Evolutionary conservation across 1,140 invertebrate species (phyloP), one percentile per base, ranked within the genome.

Genomic region (Aricia agestis): DNA sequence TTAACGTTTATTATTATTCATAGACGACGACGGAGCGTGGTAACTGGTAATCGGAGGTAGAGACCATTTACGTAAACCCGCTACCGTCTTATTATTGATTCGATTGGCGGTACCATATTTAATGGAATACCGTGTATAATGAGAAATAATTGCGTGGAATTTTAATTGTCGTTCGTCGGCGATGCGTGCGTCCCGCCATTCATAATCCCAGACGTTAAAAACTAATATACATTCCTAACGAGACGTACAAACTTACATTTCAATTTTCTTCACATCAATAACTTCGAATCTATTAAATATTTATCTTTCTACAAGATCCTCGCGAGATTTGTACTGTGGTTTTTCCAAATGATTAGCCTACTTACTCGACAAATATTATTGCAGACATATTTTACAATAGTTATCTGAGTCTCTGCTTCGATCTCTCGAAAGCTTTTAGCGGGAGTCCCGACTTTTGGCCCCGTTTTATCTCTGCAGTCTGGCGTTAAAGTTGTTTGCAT

Each of bases 111-210:
- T 72, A 65, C 72, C 72, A 77, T 75, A 76, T 82, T 81, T 77
- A 79, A 74, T 76, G 70, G 74, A 76, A 77, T 72, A 76, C 42
- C 79, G 75, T 74, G 72, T 76, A 77, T 78, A 82, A 85, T 80
- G 77, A 76, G 75, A 73, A 74, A 79, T 85, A 81, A 86, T 84
- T 82, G 82, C 74, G 71, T 63, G 72, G 81, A 82, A 85, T 88
- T 78, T 86, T 86, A 87, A 87, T 85, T 79, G 79, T 78, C 76
- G 75, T 77, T 73, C 61, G 79, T 67, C 41, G 71, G 68, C 67
- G 71, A 77, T 77, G 77, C 74, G 70, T 75, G 65, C 61, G 13
- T 25, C 52, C 70, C 41, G 36, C 32, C 69, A 66, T 69, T 74
- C 59, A 70, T 65, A 70, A 67, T 68, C 42, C 65, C 18, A 61